A percentile compares a stretch with the other conserved stretches of the same genome.
phyloP scores from a whole-genome alignment of 2,888 invertebrate species.

The Tineola bisselliella region DNA sequence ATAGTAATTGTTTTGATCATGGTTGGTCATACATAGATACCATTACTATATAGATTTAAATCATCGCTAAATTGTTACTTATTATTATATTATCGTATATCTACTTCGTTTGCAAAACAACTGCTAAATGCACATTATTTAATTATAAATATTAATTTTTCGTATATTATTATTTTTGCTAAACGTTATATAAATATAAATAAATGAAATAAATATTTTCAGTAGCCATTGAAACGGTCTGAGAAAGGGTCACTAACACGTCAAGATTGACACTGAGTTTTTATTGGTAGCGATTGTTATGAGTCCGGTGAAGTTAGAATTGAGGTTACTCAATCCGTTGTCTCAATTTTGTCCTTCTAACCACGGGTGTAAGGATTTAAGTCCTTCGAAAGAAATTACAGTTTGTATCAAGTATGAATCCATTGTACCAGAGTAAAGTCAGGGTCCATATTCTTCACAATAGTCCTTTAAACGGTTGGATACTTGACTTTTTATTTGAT shows the following conservation, averaged over 20 bases:
- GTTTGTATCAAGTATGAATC: neutral
- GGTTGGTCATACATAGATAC: too few relatives aligned
- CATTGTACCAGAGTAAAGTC: neutral
- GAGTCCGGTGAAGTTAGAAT: neutral
- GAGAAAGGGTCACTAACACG: conserved; percentile 10
- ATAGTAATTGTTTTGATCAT: too few relatives aligned
- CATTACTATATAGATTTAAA: too few relatives aligned
- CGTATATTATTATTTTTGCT: too few relatives aligned
- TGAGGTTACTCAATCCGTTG: neutral
- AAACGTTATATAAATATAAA: neutral
- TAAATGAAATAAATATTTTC: conserved; percentile 5
- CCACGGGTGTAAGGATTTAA: neutral
- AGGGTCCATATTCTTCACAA: neutral
- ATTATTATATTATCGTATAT: too few relatives aligned
- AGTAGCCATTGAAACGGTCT: conserved; percentile 9
- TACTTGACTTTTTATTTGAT: conserved; percentile 7
- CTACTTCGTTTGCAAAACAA: too few relatives aligned
- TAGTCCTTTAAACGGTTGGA: conserved; percentile 4
- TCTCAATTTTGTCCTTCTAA: neutral
- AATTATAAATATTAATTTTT: too few relatives aligned
- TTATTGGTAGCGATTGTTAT: conserved; percentile 8
- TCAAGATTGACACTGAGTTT: neutral
- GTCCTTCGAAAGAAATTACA: neutral
- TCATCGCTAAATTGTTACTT: too few relatives aligned
- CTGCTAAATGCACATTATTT: too few relatives aligned